Base-by-base conservation (phyloP, 2,113 vertebrate genomes). In the Oncorhynchus keta region DNA sequence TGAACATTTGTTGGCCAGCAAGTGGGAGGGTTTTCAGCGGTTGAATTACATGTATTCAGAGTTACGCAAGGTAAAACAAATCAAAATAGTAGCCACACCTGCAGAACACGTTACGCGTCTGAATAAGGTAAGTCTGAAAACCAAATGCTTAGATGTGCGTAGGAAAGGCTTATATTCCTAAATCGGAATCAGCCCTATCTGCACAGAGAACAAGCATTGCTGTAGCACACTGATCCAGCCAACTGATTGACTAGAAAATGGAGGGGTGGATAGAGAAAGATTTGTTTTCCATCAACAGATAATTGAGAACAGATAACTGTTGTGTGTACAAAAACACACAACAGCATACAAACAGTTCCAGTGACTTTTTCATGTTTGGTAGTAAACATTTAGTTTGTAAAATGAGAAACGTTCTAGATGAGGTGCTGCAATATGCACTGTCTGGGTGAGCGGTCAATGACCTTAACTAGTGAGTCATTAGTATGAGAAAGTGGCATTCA, bases 401-500 rank as follows among this genome's bases (percentile, higher is more conserved):
- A 64, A 64, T 3, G 18, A 24, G 61, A 64, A 24, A 24, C 8
- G 4, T 64, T 24, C 61, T 9, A 24, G 1, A 24, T 64, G 61
- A 9, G 16, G 14, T 64, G 16, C n/a, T 64, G 55, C 18, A 16
- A 20, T 57, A 5, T 20, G 61, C 20, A n/a, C 61, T 11, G n/a
- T 64, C 61, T n/a, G n/a, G n/a, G n/a, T 64, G 61, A 64, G 7
- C 61, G 12, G 22, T 64, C 61, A 26, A 64, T 64, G 61, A 64
- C 61, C 20, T 64, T n/a, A 64, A 57, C 61, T 9, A 26, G 61
- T 64, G 61, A 64, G n/a, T 64, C 61, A 64, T 64, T n/a, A 64
- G n/a, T 24, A n/a, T 64, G 18, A 24, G 22, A 64, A 64, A 64
- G 61, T 22, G 61, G 22, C 61, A 64, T 22, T 64, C 61, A 64